Conservation (phyloP, 2,888 invertebrate genomes). For the Nemotelus pantherinus region DNA sequence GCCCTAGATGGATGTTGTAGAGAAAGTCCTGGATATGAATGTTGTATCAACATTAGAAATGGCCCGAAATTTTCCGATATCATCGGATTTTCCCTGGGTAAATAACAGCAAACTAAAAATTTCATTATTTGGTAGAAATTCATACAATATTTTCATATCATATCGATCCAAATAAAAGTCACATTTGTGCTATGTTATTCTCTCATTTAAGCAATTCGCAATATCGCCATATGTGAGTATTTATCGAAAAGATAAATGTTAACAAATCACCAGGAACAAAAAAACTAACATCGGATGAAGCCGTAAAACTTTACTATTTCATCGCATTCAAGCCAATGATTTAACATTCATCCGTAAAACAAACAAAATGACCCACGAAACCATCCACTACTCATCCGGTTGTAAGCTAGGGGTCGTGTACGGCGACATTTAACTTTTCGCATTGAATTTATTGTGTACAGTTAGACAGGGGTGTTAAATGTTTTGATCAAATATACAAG, state of each 20-base stretch:
- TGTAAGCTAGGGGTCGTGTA: not conserved
- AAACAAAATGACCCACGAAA: constrained; percentile 27
- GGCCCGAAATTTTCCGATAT: too few species aligned
- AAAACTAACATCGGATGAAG: not conserved
- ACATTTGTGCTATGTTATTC: too few species aligned
- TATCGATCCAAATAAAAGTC: too few species aligned
- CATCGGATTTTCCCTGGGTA: too few species aligned
- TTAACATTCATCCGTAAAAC: constrained; percentile 35
- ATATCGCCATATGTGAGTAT: constrained; percentile 31
- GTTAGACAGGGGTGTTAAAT: constrained; percentile 37
- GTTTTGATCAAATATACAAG: constrained; percentile 41
- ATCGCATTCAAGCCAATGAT: constrained; percentile 33
- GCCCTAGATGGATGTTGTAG: too few species aligned
- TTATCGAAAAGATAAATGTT: constrained; percentile 26
- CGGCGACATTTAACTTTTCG: constrained; percentile 15
- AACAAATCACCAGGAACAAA: constrained; percentile 20
- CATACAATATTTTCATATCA: too few species aligned
- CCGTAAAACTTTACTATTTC: constrained; percentile 4
- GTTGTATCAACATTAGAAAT: too few species aligned
- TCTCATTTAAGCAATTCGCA: too few species aligned
- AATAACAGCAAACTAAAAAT: too few species aligned
- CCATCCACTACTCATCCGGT: not conserved
- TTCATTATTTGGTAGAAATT: too few species aligned
- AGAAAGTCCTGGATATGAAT: too few species aligned
- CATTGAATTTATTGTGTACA: not conserved